Evolutionary conservation across 1,140 invertebrate genomes (phyloP).

Genomic region (Orchestia grillus): DNA sequence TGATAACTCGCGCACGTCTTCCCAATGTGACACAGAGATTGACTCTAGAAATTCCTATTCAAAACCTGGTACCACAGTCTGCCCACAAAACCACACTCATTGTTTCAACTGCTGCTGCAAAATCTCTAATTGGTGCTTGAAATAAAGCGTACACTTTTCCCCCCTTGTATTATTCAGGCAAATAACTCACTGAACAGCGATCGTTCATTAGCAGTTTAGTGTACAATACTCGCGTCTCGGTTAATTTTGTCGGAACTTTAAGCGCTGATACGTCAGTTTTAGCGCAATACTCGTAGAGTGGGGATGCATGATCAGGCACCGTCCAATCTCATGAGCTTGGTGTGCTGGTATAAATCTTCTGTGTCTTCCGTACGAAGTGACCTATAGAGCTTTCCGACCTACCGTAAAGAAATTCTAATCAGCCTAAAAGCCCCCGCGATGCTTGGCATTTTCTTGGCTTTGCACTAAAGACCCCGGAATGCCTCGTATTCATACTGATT

Average conservation of each 20-base stretch:
- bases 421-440: not conserved
- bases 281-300: not conserved
- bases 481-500: constrained; percentile 5
- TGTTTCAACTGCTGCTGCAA: too few relatives aligned
- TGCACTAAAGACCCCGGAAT: not conserved
- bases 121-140: too few relatives aligned
- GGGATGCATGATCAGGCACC: not conserved
- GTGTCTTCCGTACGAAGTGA: not conserved
- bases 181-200: not conserved
- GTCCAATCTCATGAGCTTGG: not conserved
- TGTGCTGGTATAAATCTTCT: not conserved
- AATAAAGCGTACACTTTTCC: too few relatives aligned
- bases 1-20: too few relatives aligned
- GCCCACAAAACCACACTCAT: too few relatives aligned
- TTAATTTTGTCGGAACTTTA: not conserved
- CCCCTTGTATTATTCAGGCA: not conserved
- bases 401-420: constrained; percentile 19
- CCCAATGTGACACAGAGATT: too few relatives aligned
- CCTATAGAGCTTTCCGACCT: not conserved
- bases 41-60: too few relatives aligned
- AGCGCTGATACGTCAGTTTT: not conserved
- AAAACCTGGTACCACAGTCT: too few relatives aligned
- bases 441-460: not conserved
- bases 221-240: not conserved
- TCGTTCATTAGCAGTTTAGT: not conserved